Percentiles rank a stretch among this genome's conserved stretches.
Evolutionary conservation across 2,113 vertebrate genomes (phyloP).

Genomic region (Odontophorus gujanensis): DNA sequence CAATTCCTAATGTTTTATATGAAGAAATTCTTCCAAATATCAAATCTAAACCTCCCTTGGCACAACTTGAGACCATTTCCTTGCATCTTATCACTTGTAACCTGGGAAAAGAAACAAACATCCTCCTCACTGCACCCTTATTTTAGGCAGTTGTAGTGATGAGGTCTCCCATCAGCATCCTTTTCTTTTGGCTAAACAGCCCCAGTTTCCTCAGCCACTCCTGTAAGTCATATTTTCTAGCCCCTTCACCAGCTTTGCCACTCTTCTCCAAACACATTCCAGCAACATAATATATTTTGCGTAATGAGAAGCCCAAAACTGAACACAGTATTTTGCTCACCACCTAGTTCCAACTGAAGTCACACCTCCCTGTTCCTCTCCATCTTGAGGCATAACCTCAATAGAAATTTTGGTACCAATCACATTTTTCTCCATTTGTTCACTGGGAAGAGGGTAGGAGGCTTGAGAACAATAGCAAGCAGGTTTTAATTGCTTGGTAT

Average conservation of each 20-base stretch:
- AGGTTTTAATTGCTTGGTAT: background rate
- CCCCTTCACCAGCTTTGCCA: background rate
- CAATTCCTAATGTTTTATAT: background rate
- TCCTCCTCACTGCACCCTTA: background rate
- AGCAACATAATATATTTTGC: background rate
- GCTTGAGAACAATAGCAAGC: background rate
- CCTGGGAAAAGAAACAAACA: background rate
- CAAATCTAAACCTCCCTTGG: background rate
- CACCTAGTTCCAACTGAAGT: background rate
- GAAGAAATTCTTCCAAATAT: background rate
- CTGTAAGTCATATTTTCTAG: background rate
- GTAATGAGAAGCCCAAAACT: background rate
- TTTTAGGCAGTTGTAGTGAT: background rate
- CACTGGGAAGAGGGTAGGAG: background rate
- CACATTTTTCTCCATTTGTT: background rate
- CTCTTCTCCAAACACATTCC: background rate
- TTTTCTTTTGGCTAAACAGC: background rate
- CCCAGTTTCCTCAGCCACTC: background rate
- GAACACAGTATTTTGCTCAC: background rate
- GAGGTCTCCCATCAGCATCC: background rate
- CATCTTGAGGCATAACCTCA: background rate
- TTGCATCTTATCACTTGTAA: background rate
- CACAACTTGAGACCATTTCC: background rate
- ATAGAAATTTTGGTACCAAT: background rate
- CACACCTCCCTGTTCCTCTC: background rate